Evolutionary conservation across 2,888 invertebrate species (phyloP).

Genomic region (Drosophila emarginata): DNA sequence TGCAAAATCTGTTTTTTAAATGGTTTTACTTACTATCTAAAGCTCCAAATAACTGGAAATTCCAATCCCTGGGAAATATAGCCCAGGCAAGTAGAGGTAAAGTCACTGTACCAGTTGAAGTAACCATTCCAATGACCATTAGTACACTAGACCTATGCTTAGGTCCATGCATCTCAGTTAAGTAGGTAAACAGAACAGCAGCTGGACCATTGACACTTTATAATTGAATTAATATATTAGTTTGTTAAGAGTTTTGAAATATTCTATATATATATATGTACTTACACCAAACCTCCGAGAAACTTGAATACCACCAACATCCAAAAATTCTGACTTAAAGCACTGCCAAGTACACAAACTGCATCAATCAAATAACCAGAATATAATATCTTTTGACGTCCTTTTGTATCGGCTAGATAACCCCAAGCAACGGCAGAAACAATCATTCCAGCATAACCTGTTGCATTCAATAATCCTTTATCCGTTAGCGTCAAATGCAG

Average conservation of each 20-base stretch:
- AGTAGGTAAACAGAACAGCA: constrained; percentile 88
- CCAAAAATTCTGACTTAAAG: constrained; percentile 86
- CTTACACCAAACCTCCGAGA: constrained; percentile 89
- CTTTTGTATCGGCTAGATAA: constrained; percentile 89
- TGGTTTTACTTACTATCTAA: constrained; percentile 75
- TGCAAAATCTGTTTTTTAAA: not conserved
- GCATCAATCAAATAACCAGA: constrained; percentile 87
- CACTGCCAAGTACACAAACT: constrained; percentile 86
- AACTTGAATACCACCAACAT: constrained; percentile 88
- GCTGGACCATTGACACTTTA: constrained; percentile 88
- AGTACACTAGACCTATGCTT: constrained; percentile 86
- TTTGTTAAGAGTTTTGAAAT: not conserved
- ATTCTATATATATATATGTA: constrained; percentile 42
- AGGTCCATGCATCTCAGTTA: constrained; percentile 89
- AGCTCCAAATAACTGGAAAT: constrained; percentile 82
- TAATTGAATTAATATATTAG: not conserved
- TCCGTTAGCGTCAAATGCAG: constrained; percentile 86
- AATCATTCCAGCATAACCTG: constrained; percentile 91
- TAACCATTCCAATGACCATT: constrained; percentile 86
- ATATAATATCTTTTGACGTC: constrained; percentile 87
- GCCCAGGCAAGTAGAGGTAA: constrained; percentile 89
- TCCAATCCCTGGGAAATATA: constrained; percentile 86
- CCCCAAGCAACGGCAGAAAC: constrained; percentile 90
- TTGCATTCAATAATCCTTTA: constrained; percentile 88
- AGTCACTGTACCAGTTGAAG: constrained; percentile 85